Evolutionary conservation across 1,140 invertebrate species (phyloP), one percentile per base, ranked within the genome.

Genomic region (Drosophila sp.): DNA sequence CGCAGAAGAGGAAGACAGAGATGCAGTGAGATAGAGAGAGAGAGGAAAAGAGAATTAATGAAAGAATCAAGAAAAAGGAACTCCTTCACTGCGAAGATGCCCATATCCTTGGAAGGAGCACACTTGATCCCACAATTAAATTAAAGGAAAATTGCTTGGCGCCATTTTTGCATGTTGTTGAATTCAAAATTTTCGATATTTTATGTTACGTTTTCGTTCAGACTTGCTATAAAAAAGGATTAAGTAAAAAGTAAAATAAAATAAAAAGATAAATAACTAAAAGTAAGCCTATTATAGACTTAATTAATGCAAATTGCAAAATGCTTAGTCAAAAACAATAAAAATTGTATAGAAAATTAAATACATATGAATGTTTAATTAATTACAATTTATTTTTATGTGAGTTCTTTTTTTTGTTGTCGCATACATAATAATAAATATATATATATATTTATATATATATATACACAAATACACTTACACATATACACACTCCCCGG

Each of bases 311-410:
- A 86, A 84, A 78, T 86, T 78, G 78, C 74, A 80, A 82, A 89
- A 79, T 89, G 82, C 83, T 82, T 87, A 87, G 82, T 87, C 82
- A 87, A 87, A 72, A 87, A 86, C 82, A 87, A 86, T 86, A 87
- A 86, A 81, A 86, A 82, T 87, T 86, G 82, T 86, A 87, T 86
- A 86, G 82, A 87, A 87, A 86, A 86, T 86, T 86, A 78, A 78
- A 69, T 72, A 78, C 77, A 75, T 80, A 77, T 62, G 59, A 83
- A 84, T 77, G 70, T 86, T 86, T 81, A 81, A 86, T 86, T 86
- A 86, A 78, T 87, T 75, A 77, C 76, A 65, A 78, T 51, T 70
- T 80, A 71, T 66, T 64, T 80, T 84, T 62, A 72, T 63, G 66
- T 76, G 80, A 66, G 64, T 73, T 59, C 41, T 69, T 48, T 74